Percentiles rank a stretch among this genome's conserved stretches.
phyloP scores from a whole-genome alignment of 37 sponge, comb jelly and placozoan species.

The Amphimedon queenslandica region DNA sequence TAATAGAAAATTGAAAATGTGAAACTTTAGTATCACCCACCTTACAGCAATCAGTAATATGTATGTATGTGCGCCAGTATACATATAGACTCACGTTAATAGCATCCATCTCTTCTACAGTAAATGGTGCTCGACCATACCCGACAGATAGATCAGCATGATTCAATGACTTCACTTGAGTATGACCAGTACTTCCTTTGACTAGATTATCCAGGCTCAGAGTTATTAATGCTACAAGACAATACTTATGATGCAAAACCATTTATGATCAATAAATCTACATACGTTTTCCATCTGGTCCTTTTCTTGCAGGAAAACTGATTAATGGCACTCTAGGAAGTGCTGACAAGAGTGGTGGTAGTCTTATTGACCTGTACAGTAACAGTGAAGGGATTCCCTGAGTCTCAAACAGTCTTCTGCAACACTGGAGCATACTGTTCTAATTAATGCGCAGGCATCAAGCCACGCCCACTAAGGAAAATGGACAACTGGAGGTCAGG shows the following conservation, averaged over 20 bases:
- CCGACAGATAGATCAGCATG: not conserved
- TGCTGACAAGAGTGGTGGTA: not conserved
- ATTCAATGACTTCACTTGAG: too few species aligned
- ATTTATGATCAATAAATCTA: not conserved
- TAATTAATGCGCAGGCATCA: not conserved
- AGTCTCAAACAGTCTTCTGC: not conserved
- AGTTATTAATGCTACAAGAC: not conserved
- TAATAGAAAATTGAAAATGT: too few species aligned
- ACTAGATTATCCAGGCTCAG: not conserved
- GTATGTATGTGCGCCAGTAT: too few species aligned
- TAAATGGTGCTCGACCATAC: constrained; percentile 45
- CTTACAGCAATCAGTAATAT: too few species aligned
- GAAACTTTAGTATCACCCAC: too few species aligned
- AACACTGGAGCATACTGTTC: not conserved
- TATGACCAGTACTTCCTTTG: not conserved
- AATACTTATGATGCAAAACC: not conserved
- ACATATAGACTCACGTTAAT: constrained; percentile 61
- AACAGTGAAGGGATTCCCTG: too few species aligned
- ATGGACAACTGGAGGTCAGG: too few species aligned
- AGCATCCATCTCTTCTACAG: constrained; percentile 46
- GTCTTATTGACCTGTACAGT: not conserved
- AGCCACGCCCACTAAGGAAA: too few species aligned
- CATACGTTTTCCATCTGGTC: constrained; percentile 26
- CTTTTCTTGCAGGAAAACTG: constrained; percentile 13
- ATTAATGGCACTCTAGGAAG: not conserved